phyloP scores from a whole-genome alignment of 2,888 invertebrate species.

The Troides aeacus region DNA sequence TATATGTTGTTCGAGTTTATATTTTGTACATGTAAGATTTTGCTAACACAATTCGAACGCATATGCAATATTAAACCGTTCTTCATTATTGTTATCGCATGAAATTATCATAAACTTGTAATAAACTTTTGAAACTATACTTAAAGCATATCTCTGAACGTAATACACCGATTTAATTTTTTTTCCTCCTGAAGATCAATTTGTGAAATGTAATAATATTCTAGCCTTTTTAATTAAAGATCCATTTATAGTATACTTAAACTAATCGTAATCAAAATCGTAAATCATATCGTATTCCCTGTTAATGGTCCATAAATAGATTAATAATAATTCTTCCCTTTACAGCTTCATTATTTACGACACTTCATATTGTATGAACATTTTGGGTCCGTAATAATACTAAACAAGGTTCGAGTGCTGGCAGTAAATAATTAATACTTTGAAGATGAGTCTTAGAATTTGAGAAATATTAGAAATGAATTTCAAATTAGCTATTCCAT shows the following conservation, averaged over 20 bases:
- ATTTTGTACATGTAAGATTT: too few relatives aligned
- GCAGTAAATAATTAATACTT: conserved; percentile 3
- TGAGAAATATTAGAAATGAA: conserved; percentile 20
- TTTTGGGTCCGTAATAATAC: not conserved
- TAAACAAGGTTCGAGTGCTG: not conserved
- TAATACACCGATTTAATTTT: too few relatives aligned
- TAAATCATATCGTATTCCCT: not conserved
- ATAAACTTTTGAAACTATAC: too few relatives aligned
- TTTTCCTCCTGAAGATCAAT: too few relatives aligned
- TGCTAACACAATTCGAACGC: too few relatives aligned
- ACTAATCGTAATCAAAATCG: too few relatives aligned
- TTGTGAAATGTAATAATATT: not conserved
- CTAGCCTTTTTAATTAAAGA: not conserved
- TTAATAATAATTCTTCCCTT: not conserved
- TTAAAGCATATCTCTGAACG: too few relatives aligned
- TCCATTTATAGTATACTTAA: not conserved
- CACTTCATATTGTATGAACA: not conserved
- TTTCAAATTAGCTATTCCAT: conserved; percentile 14
- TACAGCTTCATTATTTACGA: not conserved
- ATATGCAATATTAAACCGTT: too few relatives aligned
- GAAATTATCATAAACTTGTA: too few relatives aligned
- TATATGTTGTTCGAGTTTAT: too few relatives aligned
- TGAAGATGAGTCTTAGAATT: conserved; percentile 1
- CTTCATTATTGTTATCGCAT: too few relatives aligned
- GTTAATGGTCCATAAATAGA: not conserved